Evolutionary conservation across 2,888 invertebrate genomes (phyloP).

Genomic region (Orthosia incerta): DNA sequence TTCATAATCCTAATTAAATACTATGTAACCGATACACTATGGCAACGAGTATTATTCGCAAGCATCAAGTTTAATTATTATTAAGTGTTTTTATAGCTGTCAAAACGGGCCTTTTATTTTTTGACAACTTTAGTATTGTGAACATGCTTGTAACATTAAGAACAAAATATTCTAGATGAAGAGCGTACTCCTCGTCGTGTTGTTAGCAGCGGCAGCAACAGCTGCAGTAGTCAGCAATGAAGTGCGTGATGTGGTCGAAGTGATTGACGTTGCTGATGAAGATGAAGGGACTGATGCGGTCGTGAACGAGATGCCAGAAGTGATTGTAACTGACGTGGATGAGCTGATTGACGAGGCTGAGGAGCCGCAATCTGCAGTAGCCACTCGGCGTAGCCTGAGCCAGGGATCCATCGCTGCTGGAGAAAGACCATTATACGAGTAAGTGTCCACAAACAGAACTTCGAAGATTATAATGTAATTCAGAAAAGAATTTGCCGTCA

Average conservation of each 20-base stretch:
- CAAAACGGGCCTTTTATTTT: too few species aligned
- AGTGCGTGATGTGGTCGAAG: not conserved
- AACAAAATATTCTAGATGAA: conserved; percentile 30
- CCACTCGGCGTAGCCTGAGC: not conserved
- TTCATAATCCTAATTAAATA: too few species aligned
- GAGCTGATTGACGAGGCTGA: not conserved
- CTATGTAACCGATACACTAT: too few species aligned
- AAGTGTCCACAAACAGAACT: not conserved
- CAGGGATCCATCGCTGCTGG: not conserved
- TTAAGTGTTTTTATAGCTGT: too few species aligned
- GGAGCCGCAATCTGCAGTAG: not conserved
- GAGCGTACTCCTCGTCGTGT: conserved; percentile 13
- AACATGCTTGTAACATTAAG: too few species aligned
- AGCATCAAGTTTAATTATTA: too few species aligned
- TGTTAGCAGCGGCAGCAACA: conserved; percentile 29
- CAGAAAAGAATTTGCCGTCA: not conserved
- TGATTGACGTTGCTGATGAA: not conserved
- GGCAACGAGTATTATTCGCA: too few species aligned
- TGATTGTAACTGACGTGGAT: not conserved
- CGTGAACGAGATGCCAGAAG: not conserved
- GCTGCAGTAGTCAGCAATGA: conserved; percentile 25
- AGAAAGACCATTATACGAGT: not conserved
- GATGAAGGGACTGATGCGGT: not conserved
- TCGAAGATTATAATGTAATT: not conserved
- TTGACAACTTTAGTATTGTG: too few species aligned